phyloP scores from a whole-genome alignment of 2,113 vertebrate genomes.

The Tonatia bakeri region DNA sequence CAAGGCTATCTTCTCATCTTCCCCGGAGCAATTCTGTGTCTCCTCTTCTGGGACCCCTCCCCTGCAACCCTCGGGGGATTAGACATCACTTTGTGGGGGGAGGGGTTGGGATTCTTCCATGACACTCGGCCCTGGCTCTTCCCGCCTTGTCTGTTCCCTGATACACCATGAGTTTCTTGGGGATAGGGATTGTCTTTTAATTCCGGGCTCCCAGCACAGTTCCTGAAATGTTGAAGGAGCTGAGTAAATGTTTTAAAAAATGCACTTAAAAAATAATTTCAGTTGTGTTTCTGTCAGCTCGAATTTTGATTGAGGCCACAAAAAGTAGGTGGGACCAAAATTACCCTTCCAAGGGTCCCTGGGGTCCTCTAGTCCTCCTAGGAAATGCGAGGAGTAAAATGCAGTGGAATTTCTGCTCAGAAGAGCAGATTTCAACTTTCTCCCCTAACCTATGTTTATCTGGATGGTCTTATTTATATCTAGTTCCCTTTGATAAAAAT shows the following conservation, averaged over 20 bases:
- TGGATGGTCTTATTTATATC: constrained; percentile 61
- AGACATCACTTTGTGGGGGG: neutral
- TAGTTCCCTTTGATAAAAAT: constrained; percentile 61
- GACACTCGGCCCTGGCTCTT: neutral
- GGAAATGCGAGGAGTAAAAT: neutral
- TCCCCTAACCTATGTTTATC: constrained; percentile 65
- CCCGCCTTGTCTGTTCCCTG: neutral
- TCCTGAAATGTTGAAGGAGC: constrained; percentile 5
- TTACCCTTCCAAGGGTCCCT: neutral
- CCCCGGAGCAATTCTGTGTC: neutral
- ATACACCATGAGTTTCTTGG: neutral
- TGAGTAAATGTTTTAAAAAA: constrained; percentile 12
- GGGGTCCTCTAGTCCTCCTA: neutral
- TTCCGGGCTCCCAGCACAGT: neutral
- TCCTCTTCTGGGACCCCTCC: neutral
- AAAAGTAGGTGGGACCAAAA: neutral
- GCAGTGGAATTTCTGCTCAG: neutral
- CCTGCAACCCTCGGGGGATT: neutral
- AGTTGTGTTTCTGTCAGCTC: neutral
- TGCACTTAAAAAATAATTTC: neutral
- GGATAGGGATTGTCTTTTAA: neutral
- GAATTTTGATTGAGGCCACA: neutral
- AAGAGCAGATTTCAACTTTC: neutral
- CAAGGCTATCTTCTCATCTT: neutral
- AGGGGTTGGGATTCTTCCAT: neutral